Evolutionary conservation across 1,140 invertebrate genomes (phyloP).

Genomic region (Drosophila dunni): DNA sequence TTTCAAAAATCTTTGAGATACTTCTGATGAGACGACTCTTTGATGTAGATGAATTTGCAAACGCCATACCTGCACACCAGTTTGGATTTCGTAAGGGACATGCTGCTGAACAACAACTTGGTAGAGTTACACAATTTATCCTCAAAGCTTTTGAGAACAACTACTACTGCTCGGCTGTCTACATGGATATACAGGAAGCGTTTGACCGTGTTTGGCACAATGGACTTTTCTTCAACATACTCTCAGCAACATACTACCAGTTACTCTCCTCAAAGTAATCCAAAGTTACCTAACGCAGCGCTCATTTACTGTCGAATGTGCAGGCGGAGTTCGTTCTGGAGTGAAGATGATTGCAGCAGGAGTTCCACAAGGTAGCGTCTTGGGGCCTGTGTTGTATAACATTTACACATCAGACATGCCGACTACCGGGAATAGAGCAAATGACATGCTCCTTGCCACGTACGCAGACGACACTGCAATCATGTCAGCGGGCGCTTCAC

Average conservation of each 20-base stretch:
- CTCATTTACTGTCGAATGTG: not conserved
- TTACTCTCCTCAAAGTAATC: not conserved
- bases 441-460: not conserved
- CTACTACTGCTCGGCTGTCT: not conserved
- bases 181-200: not conserved
- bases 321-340: not conserved
- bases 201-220: not conserved
- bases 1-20: not conserved
- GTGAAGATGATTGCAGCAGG: not conserved
- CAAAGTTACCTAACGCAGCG: not conserved
- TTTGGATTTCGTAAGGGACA: not conserved
- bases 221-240: not conserved
- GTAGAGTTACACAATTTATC: not conserved
- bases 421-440: not conserved
- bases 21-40: not conserved
- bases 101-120: not conserved
- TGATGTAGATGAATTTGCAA: not conserved
- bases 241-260: not conserved
- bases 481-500: not conserved
- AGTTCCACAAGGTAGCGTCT: not conserved
- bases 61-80: not conserved
- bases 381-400: not conserved
- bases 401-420: not conserved
- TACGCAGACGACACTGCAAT: conserved; percentile 6
- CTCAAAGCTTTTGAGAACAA: not conserved